These are phyloP conservation scores for Strongylocentrotus purpuratus DNA, from an alignment of 35 echinoderm and acorn worm species.

Conservation along the genomic window DNA sequence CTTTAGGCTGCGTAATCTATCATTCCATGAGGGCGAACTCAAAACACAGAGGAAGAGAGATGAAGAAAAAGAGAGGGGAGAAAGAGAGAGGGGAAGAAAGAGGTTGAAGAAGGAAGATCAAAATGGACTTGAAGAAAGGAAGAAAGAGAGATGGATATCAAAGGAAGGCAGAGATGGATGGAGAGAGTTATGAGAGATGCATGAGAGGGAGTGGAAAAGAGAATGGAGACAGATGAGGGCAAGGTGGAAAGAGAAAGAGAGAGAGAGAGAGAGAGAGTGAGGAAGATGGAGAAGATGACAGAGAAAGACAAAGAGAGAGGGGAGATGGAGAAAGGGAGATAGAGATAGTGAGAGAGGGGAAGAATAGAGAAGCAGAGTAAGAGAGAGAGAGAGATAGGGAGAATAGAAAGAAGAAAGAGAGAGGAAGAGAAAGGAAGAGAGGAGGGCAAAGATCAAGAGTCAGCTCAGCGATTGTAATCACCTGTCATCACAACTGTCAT, in stretches of 20 bases:
- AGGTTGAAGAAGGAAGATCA: neutral
- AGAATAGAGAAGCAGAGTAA: neutral
- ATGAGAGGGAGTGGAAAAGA: neutral
- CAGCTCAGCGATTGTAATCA: constrained; percentile 36
- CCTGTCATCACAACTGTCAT: constrained; percentile 51
- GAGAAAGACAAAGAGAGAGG: neutral
- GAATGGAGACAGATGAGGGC: neutral
- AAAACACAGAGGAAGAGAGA: neutral
- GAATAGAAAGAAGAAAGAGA: neutral
- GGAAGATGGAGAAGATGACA: neutral
- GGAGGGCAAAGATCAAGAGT: neutral
- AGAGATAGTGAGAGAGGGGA: neutral
- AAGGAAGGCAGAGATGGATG: neutral
- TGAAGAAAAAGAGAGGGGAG: neutral
- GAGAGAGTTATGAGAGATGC: no score
- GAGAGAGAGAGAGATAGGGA: neutral
- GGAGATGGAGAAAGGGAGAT: neutral
- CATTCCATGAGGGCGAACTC: neutral
- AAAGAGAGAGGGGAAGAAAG: neutral
- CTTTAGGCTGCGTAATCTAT: neutral
- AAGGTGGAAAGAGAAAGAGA: neutral
- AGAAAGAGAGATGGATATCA: neutral
- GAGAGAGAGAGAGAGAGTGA: neutral
- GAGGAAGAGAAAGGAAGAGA: neutral
- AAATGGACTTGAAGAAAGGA: neutral